Conservation (phyloP, 2,888 invertebrate genomes). For the Pristionchus entomophagus region DNA sequence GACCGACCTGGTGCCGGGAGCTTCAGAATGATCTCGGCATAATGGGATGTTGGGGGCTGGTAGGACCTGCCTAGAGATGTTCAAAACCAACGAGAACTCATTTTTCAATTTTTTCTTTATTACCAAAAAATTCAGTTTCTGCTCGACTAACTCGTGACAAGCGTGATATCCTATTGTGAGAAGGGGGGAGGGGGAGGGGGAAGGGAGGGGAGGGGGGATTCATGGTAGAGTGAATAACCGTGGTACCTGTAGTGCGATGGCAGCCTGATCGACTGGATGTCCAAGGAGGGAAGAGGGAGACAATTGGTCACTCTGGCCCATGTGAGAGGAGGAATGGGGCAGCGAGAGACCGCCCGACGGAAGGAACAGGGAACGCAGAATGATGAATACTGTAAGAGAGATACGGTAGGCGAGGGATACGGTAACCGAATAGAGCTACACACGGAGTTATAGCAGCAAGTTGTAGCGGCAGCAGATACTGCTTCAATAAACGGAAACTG, state of each 20-base stretch:
- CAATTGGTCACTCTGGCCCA: constrained; percentile 1
- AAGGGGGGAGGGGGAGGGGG: too few species aligned
- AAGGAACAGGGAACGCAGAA: neutral
- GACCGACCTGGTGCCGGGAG: too few species aligned
- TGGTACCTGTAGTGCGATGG: constrained; percentile 1
- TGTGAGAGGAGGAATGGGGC: neutral
- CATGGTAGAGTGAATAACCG: too few species aligned
- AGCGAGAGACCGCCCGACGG: neutral
- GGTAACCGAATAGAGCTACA: neutral
- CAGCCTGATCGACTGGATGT: neutral
- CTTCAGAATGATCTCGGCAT: too few species aligned
- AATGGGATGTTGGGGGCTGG: too few species aligned
- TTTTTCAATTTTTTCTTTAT: too few species aligned
- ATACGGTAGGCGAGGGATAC: constrained; percentile 2
- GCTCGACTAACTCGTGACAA: too few species aligned
- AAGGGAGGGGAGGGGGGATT: too few species aligned
- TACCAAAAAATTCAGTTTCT: too few species aligned
- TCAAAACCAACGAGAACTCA: too few species aligned
- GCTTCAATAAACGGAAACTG: neutral
- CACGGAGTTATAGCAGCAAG: neutral
- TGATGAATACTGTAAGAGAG: neutral
- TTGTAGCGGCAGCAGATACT: neutral
- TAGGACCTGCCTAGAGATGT: too few species aligned
- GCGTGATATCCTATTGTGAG: too few species aligned
- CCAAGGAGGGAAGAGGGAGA: neutral